Conservation (phyloP, 2,113 vertebrate species). For the Callospermophilus lateralis region DNA sequence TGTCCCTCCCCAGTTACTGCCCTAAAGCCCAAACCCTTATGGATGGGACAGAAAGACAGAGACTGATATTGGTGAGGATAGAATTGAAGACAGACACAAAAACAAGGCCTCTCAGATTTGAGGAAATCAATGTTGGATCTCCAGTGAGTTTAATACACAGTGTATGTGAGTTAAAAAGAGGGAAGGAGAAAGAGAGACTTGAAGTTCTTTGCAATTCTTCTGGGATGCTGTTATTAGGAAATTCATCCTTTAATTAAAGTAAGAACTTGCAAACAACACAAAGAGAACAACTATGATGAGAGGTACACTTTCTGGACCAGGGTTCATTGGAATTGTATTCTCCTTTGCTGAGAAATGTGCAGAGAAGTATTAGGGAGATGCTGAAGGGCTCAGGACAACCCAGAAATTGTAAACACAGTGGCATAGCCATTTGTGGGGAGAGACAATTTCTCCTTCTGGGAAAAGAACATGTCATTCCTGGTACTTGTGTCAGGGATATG, state of each 20-base stretch:
- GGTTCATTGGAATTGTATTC: not conserved
- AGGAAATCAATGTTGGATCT: not conserved
- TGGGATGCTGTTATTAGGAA: constrained; percentile 15
- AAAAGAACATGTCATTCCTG: not conserved
- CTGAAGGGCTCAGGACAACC: not conserved
- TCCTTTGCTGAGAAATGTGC: not conserved
- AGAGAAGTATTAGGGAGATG: not conserved
- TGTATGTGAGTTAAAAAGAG: no score
- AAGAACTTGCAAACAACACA: not conserved
- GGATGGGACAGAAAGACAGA: not conserved
- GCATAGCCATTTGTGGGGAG: not conserved
- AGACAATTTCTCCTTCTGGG: not conserved
- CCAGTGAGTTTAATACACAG: not conserved
- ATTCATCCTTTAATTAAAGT: constrained; percentile 13
- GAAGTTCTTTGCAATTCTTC: not conserved
- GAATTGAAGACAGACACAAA: not conserved
- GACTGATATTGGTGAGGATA: not conserved
- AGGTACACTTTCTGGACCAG: not conserved
- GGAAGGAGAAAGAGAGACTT: not conserved
- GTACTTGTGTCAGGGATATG: not conserved
- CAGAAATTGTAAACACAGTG: not conserved
- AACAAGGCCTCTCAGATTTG: not conserved
- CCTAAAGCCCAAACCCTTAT: not conserved
- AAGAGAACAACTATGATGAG: not conserved
- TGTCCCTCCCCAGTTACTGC: not conserved